Evolutionary conservation across 1,140 invertebrate species (phyloP).

Genomic region (Nixonia krombeini): DNA sequence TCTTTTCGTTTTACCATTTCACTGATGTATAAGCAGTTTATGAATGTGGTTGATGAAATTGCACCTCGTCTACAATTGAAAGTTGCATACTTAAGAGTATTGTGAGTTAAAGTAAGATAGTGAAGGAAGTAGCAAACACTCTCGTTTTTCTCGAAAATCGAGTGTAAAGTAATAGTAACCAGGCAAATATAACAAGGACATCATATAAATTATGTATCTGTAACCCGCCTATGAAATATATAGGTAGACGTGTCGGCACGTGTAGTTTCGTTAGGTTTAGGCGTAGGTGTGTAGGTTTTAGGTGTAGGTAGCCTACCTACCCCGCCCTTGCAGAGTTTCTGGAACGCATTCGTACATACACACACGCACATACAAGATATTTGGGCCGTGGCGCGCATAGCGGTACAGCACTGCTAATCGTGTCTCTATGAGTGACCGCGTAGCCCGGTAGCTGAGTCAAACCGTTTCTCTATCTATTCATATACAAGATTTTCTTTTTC

Average conservation of each 20-base stretch:
- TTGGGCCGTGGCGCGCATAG: constrained; percentile 63
- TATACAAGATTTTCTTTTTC: constrained; percentile 37
- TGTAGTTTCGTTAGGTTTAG: constrained; percentile 64
- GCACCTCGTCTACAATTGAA: no score
- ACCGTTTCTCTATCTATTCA: constrained; percentile 45
- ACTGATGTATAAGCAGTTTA: no score
- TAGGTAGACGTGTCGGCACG: constrained; percentile 61
- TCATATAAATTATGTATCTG: constrained; percentile 39
- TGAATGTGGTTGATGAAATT: no score
- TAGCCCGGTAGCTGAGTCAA: constrained; percentile 51
- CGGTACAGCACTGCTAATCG: constrained; percentile 65
- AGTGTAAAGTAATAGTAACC: constrained; percentile 25
- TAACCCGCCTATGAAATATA: constrained; percentile 47
- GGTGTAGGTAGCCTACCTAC: constrained; percentile 63
- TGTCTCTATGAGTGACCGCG: constrained; percentile 64
- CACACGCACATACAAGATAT: constrained; percentile 53
- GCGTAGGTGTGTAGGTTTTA: constrained; percentile 65
- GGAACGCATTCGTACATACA: constrained; percentile 46
- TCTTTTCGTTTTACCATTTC: no score
- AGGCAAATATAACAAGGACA: constrained; percentile 13
- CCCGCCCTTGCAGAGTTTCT: constrained; percentile 51
- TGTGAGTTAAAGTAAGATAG: no score
- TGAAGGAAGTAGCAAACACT: constrained; percentile 32
- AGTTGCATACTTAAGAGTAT: no score
- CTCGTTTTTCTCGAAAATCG: constrained; percentile 10